Evolutionary conservation across 2,888 invertebrate genomes (phyloP).

Genomic region (Exocentrus adspersus): DNA sequence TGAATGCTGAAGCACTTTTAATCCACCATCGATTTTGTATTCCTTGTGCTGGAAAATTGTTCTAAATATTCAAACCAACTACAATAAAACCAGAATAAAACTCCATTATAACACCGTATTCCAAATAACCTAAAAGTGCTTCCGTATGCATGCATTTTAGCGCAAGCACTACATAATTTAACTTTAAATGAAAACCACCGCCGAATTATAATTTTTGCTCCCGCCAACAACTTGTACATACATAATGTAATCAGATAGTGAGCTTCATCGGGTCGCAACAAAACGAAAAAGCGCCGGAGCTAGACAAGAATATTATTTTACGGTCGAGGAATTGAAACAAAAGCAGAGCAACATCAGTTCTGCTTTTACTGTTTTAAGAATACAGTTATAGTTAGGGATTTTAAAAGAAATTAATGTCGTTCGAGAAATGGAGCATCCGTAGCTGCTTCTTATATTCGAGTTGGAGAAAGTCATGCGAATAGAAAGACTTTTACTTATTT

Average conservation of each 20-base stretch:
- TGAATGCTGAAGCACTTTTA: no score
- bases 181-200: neutral
- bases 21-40: no score
- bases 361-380: slow-evolving; percentile 15
- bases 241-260: slow-evolving; percentile 20
- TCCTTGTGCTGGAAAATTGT: no score
- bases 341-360: slow-evolving; percentile 15
- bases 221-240: slow-evolving; percentile 13
- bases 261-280: slow-evolving; percentile 13
- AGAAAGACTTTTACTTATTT: no score
- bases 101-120: neutral
- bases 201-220: neutral
- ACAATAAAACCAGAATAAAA: no score
- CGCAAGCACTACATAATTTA: neutral
- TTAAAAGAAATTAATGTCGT: slow-evolving; percentile 17
- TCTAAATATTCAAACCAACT: no score
- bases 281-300: slow-evolving; percentile 15
- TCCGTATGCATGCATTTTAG: neutral
- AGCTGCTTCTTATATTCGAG: slow-evolving; percentile 25
- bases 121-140: neutral
- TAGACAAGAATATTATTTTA: slow-evolving; percentile 31
- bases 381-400: slow-evolving; percentile 9
- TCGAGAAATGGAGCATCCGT: slow-evolving; percentile 9
- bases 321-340: slow-evolving; percentile 28
- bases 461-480: slow-evolving; percentile 9